phyloP scores from a whole-genome alignment of 2,113 vertebrate species.

The Sinocyclocheilus grahami region DNA sequence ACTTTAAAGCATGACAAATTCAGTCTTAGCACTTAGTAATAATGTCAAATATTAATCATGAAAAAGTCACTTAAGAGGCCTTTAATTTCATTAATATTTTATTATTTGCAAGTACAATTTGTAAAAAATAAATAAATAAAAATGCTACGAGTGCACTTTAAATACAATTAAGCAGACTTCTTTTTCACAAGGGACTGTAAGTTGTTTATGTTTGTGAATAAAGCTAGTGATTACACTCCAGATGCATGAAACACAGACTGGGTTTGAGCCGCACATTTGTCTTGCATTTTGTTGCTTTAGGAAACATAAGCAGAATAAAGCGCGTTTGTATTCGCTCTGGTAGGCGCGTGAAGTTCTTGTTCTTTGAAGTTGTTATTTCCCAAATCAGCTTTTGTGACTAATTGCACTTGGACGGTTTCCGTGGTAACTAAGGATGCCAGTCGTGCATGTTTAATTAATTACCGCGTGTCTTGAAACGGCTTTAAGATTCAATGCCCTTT shows the following conservation, averaged over 20 bases:
- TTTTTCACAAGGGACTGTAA: background rate
- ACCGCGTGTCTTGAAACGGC: constrained; percentile 48
- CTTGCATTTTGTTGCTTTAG: background rate
- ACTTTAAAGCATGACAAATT: background rate
- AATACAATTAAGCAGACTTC: background rate
- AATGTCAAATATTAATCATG: background rate
- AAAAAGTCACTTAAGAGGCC: background rate
- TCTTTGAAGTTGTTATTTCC: background rate
- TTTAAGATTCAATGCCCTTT: constrained; percentile 30
- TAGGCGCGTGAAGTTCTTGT: background rate
- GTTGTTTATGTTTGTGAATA: background rate
- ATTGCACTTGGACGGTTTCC: constrained; percentile 33
- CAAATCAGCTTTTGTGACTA: constrained; percentile 18
- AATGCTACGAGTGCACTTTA: background rate
- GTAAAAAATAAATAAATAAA: too few relatives aligned
- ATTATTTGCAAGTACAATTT: background rate
- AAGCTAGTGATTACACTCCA: background rate
- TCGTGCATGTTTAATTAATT: constrained; percentile 58
- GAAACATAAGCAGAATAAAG: background rate
- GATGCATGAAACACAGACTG: background rate
- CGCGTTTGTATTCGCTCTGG: background rate
- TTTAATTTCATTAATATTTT: background rate
- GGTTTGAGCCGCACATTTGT: background rate
- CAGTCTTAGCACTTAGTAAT: background rate
- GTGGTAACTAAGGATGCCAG: constrained; percentile 36